Percentiles rank a stretch among this genome's conserved stretches.
phyloP scores from a whole-genome alignment of 2,113 vertebrate genomes.

The Grammomys dolichurus region DNA sequence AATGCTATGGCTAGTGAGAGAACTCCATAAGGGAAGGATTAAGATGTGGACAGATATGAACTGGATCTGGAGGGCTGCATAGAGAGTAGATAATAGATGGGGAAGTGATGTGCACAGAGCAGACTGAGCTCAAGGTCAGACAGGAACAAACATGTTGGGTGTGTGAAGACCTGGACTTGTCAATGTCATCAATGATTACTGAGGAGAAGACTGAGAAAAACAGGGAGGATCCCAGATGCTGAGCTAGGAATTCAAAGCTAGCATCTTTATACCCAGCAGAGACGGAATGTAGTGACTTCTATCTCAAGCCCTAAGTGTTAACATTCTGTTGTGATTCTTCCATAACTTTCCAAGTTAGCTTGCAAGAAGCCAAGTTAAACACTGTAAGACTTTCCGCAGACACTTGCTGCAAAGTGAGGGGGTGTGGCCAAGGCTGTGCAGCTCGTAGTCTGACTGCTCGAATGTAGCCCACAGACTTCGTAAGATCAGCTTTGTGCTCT shows the following conservation, averaged over 20 bases:
- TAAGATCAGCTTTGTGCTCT: background rate
- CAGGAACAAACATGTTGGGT: background rate
- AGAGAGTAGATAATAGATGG: background rate
- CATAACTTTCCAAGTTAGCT: background rate
- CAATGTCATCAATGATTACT: background rate
- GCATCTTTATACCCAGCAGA: background rate
- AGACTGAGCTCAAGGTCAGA: background rate
- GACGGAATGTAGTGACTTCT: background rate
- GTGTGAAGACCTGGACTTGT: background rate
- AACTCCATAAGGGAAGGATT: background rate
- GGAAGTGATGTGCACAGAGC: background rate
- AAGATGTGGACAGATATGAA: conserved; percentile 15
- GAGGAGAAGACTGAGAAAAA: background rate
- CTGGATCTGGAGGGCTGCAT: background rate
- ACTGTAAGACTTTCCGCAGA: conserved; percentile 1
- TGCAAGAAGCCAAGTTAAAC: background rate
- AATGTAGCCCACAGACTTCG: background rate
- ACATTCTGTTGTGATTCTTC: background rate
- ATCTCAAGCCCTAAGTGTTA: background rate
- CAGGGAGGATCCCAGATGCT: background rate
- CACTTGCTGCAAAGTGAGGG: background rate
- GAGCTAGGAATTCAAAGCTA: background rate
- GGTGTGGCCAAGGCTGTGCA: background rate
- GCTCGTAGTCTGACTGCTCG: background rate
- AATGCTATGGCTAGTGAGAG: background rate